Evolutionary conservation across 1,140 invertebrate genomes (phyloP), one percentile per base, ranked within the genome.

Genomic region (Cataglyphis hispanica): DNA sequence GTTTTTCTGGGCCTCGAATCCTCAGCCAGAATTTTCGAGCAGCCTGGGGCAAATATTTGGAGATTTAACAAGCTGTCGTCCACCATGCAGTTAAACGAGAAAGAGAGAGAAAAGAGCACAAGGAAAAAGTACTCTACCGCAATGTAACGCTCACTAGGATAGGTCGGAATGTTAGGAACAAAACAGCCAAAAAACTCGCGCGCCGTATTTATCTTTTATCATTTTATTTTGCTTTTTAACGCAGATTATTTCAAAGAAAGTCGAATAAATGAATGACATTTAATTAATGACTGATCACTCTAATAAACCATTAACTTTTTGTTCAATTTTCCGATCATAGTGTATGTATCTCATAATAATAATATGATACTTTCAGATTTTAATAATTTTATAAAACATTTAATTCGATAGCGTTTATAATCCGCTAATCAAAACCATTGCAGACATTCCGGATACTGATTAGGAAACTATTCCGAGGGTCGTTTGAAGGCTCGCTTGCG

Each of bases 51-150:
- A 74, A 76, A 89, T 87, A 86, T 87, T 77, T 81, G 69, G 61
- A 67, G 80, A 58, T 89, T 88, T 86, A 88, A 89, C 58, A 80
- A 83, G 88, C 74, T 46, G 76, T 58, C 50, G 72, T 76, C 76
- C 81, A 70, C 56, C 64, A 34, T 69, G 40, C 75, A 50, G 31
- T 7, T 40, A 83, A 86, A 83, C 64, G 46, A 67, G 34, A 70
- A 50, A 46, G 58, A 25, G 19, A 43, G 46, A 46, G 46, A 70
- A 43, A 87, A 66, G 3, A 46, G 43, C 2, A 50, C 11, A 19
- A 16, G 6, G 46, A 50, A 50, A 50, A 50, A 50, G 69, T 83
- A 22, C 83, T 76, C 66, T 69, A 86, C 84, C 69, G 63, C 75
- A 72, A 75, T 34, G 50, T 43, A 74, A 53, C 22, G 61, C 60